These are phyloP conservation scores for Cerceris ruficornis DNA, from an alignment of 2,888 invertebrate genomes.

Conservation along the genomic window DNA sequence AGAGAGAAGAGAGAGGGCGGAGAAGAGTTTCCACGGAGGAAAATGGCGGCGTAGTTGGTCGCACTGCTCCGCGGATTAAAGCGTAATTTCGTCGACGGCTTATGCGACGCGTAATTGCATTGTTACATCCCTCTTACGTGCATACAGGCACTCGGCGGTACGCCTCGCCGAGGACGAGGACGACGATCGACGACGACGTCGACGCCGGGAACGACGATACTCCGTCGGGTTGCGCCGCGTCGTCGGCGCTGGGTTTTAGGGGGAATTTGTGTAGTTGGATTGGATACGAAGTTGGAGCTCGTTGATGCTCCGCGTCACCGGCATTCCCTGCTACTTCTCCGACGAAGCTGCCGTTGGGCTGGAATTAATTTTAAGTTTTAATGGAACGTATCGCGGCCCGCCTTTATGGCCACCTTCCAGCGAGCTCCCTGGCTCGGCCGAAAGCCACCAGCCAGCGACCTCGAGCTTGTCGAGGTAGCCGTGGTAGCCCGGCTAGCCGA, in stretches of 20 bases:
- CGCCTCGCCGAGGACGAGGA: slow-evolving; percentile 29
- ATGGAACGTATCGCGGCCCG: slow-evolving; percentile 71
- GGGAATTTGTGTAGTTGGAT: slow-evolving; percentile 77
- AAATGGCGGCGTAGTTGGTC: slow-evolving; percentile 47
- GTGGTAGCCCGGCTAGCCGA: slow-evolving; percentile 20
- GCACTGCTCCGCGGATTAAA: slow-evolving; percentile 70
- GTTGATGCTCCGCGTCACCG: slow-evolving; percentile 67
- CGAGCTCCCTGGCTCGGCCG: slow-evolving; percentile 34
- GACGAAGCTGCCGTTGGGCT: slow-evolving; percentile 36
- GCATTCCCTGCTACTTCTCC: slow-evolving; percentile 38
- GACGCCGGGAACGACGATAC: slow-evolving; percentile 39
- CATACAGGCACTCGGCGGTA: slow-evolving; percentile 54
- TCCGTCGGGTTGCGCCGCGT: slow-evolving; percentile 27
- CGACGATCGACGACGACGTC: slow-evolving; percentile 35
- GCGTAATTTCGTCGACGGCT: slow-evolving; percentile 77
- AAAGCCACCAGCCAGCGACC: background rate
- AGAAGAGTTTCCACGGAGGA: slow-evolving; percentile 45
- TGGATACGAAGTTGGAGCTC: slow-evolving; percentile 74
- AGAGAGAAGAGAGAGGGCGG: slow-evolving; percentile 4
- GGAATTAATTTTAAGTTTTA: slow-evolving; percentile 78
- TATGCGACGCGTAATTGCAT: slow-evolving; percentile 78
- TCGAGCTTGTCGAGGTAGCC: no score
- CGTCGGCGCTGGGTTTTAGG: slow-evolving; percentile 68
- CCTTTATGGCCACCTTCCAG: slow-evolving; percentile 67
- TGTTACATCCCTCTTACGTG: slow-evolving; percentile 73